phyloP scores from a whole-genome alignment of 2,888 invertebrate genomes.

The Bombylius major region DNA sequence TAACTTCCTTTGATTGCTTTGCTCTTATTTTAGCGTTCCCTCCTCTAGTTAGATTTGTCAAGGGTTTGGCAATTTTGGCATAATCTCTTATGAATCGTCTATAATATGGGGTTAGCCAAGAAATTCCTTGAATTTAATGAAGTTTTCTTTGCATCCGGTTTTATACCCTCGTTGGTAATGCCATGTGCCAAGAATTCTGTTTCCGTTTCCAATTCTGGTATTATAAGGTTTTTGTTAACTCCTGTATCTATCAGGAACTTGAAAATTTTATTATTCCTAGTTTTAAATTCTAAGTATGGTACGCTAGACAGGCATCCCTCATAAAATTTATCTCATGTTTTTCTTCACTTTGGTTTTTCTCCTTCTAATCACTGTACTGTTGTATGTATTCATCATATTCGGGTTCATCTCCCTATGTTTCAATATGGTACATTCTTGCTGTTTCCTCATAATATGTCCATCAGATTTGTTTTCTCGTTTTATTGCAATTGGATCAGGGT shows the following conservation, averaged over 20 bases:
- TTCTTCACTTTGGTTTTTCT: neutral
- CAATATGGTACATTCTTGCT: no score
- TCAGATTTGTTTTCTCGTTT: no score
- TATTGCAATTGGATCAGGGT: neutral
- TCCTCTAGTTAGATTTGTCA: constrained; percentile 13
- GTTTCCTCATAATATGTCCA: no score
- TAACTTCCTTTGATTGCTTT: constrained; percentile 11
- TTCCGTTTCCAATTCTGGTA: neutral
- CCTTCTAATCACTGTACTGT: no score
- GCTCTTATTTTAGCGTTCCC: constrained; percentile 12
- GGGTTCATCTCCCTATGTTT: no score
- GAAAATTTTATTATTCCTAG: neutral
- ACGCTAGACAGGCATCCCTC: constrained; percentile 9
- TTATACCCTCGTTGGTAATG: constrained; percentile 9
- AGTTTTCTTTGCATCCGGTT: constrained; percentile 7
- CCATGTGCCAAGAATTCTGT: constrained; percentile 11
- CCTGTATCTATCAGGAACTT: constrained; percentile 7
- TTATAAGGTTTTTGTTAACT: constrained; percentile 5
- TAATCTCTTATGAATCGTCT: constrained; percentile 13
- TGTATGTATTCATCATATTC: no score
- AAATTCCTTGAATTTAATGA: constrained; percentile 9
- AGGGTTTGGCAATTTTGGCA: constrained; percentile 12
- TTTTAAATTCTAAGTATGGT: constrained; percentile 7
- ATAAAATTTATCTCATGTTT: constrained; percentile 8
- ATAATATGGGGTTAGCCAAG: constrained; percentile 11